Evolutionary conservation across 2,113 vertebrate genomes (phyloP), one percentile per base, ranked within the genome.

Genomic region (Zapornia atra): DNA sequence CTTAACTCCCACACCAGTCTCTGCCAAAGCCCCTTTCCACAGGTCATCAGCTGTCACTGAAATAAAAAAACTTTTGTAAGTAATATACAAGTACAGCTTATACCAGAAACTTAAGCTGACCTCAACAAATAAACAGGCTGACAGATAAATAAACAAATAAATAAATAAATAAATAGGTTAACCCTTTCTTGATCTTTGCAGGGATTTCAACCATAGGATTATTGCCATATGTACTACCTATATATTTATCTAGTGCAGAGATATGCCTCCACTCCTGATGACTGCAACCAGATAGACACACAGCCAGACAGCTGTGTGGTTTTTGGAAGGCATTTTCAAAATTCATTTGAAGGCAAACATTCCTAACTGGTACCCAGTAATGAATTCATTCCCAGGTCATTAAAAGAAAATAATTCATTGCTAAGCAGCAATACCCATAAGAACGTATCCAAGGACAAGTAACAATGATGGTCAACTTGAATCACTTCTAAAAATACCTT

Each of bases 11-110:
- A 98, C 94, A 1, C 99, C 99, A 9, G 97, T 97, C 81, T 99
- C 99, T 15, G 99, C 99, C 97, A 99, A 79, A 31, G 98, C 99
- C 26, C 99, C 99, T 96, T 97, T 99, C 99, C 99, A 99, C 1
- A 99, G 96, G 90, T 99, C 96, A 13, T 98, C 98, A 38, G 99
- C 99, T 6, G 99, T 99, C 98, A 98, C 99, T 99, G 98, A 51
- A 97, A 97, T 24, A 48, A 48, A 12, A 88, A 22, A 92, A 22
- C 34, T n/a, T 70, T 71, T n/a, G 14, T 76, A 66, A 96, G 82
- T 79, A 93, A 82, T 12, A n/a, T n/a, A 56, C 33, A 82, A 91
- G 59, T 20, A 87, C 33, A 92, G 66, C 54, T 86, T 60, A 73
- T 12, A 82, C 5, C 46, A 61, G 68, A 85, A 86, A 72, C 18